A percentile compares a stretch with the other conserved stretches of the same genome.
These are phyloP conservation scores for Portunus trituberculatus DNA, from an alignment of 1,140 invertebrate genomes.

Conservation along the genomic window DNA sequence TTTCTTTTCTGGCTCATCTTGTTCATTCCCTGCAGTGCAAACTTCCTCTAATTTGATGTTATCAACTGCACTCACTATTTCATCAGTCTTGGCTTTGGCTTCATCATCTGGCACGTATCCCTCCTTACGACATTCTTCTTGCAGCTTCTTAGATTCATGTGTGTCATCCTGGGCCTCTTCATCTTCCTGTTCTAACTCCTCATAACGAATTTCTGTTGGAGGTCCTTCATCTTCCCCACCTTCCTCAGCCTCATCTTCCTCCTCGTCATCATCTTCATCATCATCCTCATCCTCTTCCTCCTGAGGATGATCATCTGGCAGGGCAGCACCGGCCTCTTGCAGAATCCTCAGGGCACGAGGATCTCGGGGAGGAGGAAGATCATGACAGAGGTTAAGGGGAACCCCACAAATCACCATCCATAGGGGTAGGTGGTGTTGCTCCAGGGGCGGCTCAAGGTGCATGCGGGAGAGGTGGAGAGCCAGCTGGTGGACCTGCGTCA, in stretches of 20 bases:
- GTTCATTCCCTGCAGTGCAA: constrained; percentile 35
- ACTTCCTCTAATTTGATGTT: constrained; percentile 50
- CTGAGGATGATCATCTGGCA: constrained; percentile 79
- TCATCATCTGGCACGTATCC: constrained; percentile 33
- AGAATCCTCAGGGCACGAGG: constrained; percentile 85
- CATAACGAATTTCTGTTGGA: constrained; percentile 75
- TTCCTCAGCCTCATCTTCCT: constrained; percentile 83
- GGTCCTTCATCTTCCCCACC: constrained; percentile 81
- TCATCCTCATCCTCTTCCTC: constrained; percentile 76
- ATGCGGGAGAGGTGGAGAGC: constrained; percentile 83
- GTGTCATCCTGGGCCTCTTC: constrained; percentile 43
- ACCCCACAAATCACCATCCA: constrained; percentile 79
- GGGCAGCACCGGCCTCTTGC: constrained; percentile 85
- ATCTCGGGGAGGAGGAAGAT: constrained; percentile 82
- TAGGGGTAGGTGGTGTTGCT: constrained; percentile 81
- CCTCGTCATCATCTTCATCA: constrained; percentile 76
- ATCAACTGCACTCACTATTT: constrained; percentile 48
- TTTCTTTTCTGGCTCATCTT: constrained; percentile 61
- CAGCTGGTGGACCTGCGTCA: constrained; percentile 83
- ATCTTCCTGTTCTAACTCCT: constrained; percentile 71
- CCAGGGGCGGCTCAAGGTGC: constrained; percentile 79
- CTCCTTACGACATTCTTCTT: neutral
- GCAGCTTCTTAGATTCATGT: neutral
- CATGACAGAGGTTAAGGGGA: constrained; percentile 78
- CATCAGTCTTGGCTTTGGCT: constrained; percentile 31